Conservation (phyloP, 1,140 invertebrate genomes). For the Cyrtorhinus lividipennis region DNA sequence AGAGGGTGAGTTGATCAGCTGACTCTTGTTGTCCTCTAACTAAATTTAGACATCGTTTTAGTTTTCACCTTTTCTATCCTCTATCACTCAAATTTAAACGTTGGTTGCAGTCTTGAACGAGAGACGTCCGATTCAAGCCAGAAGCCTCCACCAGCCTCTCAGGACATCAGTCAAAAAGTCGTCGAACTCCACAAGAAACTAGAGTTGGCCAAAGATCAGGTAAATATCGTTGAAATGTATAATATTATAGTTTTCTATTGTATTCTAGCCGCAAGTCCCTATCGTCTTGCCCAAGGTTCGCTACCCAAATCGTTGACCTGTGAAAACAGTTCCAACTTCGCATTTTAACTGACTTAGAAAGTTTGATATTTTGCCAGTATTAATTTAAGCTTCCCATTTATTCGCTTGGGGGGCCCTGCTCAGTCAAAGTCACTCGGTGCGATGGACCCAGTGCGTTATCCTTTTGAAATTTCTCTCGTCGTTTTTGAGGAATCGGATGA, state of each 20-base stretch:
- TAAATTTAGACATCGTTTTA: neutral
- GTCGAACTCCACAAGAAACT: slow-evolving; percentile 77
- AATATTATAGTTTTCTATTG: too few species aligned
- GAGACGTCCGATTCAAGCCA: slow-evolving; percentile 71
- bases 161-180: slow-evolving; percentile 58
- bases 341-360: neutral
- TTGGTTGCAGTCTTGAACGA: slow-evolving; percentile 67
- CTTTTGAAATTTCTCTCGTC: neutral
- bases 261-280: too few species aligned
- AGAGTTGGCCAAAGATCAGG: slow-evolving; percentile 66
- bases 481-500: neutral
- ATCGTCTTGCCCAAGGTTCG: too few species aligned
- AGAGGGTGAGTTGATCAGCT: slow-evolving; percentile 43
- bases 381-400: neutral
- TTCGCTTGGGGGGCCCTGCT: neutral
- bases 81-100: too few species aligned
- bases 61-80: neutral
- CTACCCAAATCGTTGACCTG: too few species aligned
- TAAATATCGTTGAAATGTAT: too few species aligned
- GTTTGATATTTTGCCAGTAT: neutral
- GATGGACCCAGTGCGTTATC: neutral
- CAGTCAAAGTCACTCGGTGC: neutral
- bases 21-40: slow-evolving; percentile 13
- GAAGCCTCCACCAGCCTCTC: slow-evolving; percentile 54
- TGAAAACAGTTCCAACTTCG: neutral